A percentile compares a stretch with the other conserved stretches of the same genome.
Conservation (phyloP, 2,113 vertebrate genomes). For the Butorides virescens region DNA sequence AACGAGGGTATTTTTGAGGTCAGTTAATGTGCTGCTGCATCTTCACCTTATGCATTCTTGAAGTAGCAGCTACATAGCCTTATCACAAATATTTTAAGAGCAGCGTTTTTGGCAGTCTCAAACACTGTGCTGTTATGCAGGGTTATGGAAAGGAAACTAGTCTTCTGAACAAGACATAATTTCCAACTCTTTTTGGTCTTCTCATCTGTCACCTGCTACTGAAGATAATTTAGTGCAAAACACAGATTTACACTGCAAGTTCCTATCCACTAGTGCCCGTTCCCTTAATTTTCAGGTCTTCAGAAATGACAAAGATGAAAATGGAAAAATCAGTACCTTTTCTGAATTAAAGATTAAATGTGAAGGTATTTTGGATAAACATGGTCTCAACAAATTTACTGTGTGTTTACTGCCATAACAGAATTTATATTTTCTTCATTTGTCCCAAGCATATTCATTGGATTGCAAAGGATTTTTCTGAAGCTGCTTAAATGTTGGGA, state of each 20-base stretch:
- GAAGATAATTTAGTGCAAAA: background rate
- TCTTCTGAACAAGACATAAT: background rate
- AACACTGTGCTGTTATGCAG: background rate
- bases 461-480: background rate
- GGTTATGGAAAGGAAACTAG: background rate
- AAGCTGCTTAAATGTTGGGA: background rate
- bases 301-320: background rate
- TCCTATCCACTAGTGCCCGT: background rate
- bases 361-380: background rate
- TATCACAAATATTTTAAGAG: background rate
- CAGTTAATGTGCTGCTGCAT: background rate
- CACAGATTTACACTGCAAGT: background rate
- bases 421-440: background rate
- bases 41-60: background rate
- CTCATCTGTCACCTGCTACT: background rate
- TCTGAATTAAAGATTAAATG: background rate
- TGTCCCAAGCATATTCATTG: background rate
- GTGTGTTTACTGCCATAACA: background rate
- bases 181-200: background rate
- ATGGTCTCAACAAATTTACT: background rate
- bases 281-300: background rate
- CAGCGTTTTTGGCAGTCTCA: background rate
- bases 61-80: background rate
- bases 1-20: slow-evolving; percentile 1
- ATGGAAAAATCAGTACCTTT: background rate